Base-by-base conservation (phyloP, 2,113 vertebrate species). In the Laticauda colubrina region DNA sequence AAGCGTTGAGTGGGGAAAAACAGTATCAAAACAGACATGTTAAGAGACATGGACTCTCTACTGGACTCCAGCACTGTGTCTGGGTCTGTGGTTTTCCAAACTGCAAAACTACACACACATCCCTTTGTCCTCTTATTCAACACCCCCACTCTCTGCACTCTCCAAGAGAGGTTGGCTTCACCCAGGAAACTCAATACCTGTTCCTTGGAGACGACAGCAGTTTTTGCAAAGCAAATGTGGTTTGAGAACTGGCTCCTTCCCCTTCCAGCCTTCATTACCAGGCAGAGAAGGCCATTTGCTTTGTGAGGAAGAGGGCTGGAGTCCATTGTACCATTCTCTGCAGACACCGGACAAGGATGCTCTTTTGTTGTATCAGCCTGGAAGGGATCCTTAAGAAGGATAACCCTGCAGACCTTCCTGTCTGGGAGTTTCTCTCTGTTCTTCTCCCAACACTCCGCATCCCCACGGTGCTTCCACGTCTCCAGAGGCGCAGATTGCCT, bases 401-500 rank as follows among this genome's bases (percentile, higher is more conserved):
- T 34, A 18, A 4, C 3, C 20, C 5, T 3, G n/a, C 7, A 34
- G 48, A 53, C 29, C 20, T 23, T n/a, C 64, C 92, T 10, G 23
- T 12, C 0, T 21, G 5, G 0, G 11, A 5, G 6, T 51, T 51
- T 61, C 26, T 39, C 48, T 69, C 45, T 39, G 34, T 39, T 43
- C 91, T 23, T 43, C n/a, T 24, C 48, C 20, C 2, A 14, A 86
- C 34, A 34, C 85, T 51, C 20, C 15, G 18, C 21, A 39, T 86
- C 75, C 75, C 29, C 39, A 87, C 15, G 20, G 61, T 2, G 29
- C 4, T 88, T 45, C 81, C 51, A 0, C 48, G 39, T 34, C 10
- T 6, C 59, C 6, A 1, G 89, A 1, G 95, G 88, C 59, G 29
- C 3, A 0, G 45, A 45, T 1, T 0, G 0, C 55, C 86, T 55